Evolutionary conservation across 2,888 invertebrate species (phyloP), one percentile per base, ranked within the genome.

Genomic region (Meteorus colon): DNA sequence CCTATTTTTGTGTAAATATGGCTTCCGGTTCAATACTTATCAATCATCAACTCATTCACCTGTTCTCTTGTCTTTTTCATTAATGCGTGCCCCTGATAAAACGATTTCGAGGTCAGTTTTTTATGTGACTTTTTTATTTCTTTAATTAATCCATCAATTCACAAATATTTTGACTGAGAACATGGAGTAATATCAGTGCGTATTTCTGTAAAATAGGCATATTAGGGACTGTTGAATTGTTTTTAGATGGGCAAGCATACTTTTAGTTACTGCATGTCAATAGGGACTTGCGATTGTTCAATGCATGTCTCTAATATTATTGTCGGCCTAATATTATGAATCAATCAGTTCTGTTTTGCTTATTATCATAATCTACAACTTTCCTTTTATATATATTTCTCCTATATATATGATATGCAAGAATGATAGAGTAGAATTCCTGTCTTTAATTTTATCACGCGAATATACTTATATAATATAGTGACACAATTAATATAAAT

Each of bases 71-170:
- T 79, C 77, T 81, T 77, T 77, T 80, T 74, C 78, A 78, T 75
- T 71, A 76, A 77, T 80, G 80, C 74, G 80, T 82, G 81, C 80
- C 80, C 77, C 80, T 79, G 82, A 81, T 78, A 78, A 79, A 78
- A 81, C 75, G 77, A 85, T 87, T 86, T 82, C 82, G 89, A 89
- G 89, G 89, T 89, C 84, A 89, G 89, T 89, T 88, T 88, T 89
- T 84, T 89, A 89, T 81, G 86, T 89, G 83, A 89, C 89, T 84
- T 89, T 89, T 82, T 84, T 89, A 83, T 89, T 89, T 82, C 87
- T 88, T 82, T 89, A 87, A 88, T 81, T 81, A 27, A 41, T 31
- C 41, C n/a, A 37, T 66, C 24, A 66, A 41, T 41, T 14, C 37
- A 37, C 10, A 51, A 68, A 27, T 48, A n/a, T 29, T 68, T 29